Evolutionary conservation across 2,888 invertebrate genomes (phyloP).

Genomic region (Metacarcinus magister): DNA sequence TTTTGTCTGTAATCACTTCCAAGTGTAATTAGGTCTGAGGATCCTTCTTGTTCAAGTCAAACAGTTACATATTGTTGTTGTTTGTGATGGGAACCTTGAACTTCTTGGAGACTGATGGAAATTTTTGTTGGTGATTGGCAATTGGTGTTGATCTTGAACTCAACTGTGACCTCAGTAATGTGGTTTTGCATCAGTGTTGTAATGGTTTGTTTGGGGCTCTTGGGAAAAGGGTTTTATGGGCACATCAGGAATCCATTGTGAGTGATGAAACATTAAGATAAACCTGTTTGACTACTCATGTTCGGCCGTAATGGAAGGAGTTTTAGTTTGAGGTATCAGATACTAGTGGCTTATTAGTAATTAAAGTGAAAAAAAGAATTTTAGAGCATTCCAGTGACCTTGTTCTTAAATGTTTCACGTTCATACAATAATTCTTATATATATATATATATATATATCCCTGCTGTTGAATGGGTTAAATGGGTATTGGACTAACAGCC

Average conservation of each 20-base stretch:
- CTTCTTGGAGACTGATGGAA: neutral
- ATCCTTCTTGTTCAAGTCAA: neutral
- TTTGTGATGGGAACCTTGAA: neutral
- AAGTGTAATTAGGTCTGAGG: neutral
- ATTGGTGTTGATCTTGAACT: neutral
- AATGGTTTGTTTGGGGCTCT: neutral
- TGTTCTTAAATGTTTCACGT: neutral
- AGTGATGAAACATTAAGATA: neutral
- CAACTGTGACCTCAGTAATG: neutral
- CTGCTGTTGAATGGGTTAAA: too few relatives aligned
- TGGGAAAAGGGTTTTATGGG: neutral
- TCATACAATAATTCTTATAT: too few relatives aligned
- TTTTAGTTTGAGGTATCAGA: neutral
- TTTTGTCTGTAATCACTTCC: neutral
- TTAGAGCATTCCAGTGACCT: neutral
- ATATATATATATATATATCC: too few relatives aligned
- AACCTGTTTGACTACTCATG: neutral
- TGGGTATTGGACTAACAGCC: too few relatives aligned
- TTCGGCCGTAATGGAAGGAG: neutral
- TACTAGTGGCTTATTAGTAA: neutral
- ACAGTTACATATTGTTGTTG: neutral
- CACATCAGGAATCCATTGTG: neutral
- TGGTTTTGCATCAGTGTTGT: neutral
- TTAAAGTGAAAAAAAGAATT: neutral
- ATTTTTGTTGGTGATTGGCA: neutral